Evolutionary conservation across 1,140 invertebrate species (phyloP).

Genomic region (Drosophila oshimai): DNA sequence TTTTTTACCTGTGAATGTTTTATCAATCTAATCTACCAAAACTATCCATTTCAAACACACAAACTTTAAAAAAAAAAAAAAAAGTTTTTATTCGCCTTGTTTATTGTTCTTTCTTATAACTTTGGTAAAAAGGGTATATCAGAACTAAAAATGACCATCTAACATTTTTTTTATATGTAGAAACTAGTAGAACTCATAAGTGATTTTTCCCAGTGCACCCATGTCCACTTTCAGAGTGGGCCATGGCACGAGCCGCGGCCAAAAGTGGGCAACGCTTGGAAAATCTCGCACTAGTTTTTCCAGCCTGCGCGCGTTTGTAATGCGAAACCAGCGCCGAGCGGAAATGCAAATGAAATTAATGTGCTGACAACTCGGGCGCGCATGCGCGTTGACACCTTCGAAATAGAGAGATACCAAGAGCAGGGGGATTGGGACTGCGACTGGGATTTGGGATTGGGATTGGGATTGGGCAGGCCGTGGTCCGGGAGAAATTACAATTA

Average conservation of each 20-base stretch:
- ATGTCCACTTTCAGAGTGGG: slow-evolving; percentile 3
- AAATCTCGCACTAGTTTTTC: slow-evolving; percentile 75
- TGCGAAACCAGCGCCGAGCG: slow-evolving; percentile 76
- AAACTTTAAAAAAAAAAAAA: too few relatives aligned
- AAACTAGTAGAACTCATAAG: neutral
- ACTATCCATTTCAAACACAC: too few relatives aligned
- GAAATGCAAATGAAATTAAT: slow-evolving; percentile 82
- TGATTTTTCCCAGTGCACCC: neutral
- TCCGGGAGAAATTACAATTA: slow-evolving; percentile 76
- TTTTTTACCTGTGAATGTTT: too few relatives aligned
- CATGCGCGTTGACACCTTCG: slow-evolving; percentile 78
- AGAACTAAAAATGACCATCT: too few relatives aligned
- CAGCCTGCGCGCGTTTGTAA: slow-evolving; percentile 65
- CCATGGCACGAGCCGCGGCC: slow-evolving; percentile 64
- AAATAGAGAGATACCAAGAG: slow-evolving; percentile 11
- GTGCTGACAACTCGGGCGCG: slow-evolving; percentile 77
- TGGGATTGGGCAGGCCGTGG: slow-evolving; percentile 13
- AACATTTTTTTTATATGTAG: neutral
- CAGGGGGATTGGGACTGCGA: neutral
- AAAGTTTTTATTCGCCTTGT: too few relatives aligned
- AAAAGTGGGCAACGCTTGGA: slow-evolving; percentile 67
- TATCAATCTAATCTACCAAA: too few relatives aligned
- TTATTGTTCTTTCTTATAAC: too few relatives aligned
- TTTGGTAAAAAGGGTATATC: too few relatives aligned
- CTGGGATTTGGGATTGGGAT: neutral